Evolutionary conservation across 2,797 vertebrate genomes (phyloP), one percentile per base, ranked within the genome.

Genomic region (Muraenolepis orangiensis): DNA sequence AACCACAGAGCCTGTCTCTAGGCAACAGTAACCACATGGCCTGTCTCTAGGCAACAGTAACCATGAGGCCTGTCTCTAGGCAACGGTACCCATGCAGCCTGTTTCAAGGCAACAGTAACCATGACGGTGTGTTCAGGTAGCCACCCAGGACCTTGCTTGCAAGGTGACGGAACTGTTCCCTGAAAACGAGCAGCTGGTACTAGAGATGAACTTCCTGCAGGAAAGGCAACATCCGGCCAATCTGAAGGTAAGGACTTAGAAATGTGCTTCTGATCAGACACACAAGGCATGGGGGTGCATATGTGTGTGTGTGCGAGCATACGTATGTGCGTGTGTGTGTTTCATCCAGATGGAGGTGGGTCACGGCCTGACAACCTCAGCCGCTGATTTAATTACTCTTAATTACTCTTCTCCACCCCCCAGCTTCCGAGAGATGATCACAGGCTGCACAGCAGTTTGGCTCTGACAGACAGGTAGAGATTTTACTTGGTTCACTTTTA

Each of bases 131-230:
- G 29, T 70, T 69, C 76, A 95, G 94, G 90, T 91, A 71, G 91
- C 94, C 40, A 96, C 98, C 96, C 95, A 98, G 80, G 96, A 98
- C 83, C 97, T 97, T 80, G 92, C 93, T 3, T 93, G 91, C 0
- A 95, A 98, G 87, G 91, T 98, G 80, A 96, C 95, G 82, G 95
- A 98, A 14, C 90, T 98, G 72, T 98, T 99, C 78, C 90, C 93
- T 0, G 92, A 88, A 8, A 97, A 99, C 72, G 96, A 96, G 81
- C 97, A 96, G 88, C 91, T 99, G 88, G 96, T 95, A 0, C 91
- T 94, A 0, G 98, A 99, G 82, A 90, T 99, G 68, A 98, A 99
- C 80, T 98, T 96, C 81, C 92, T 99, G 87, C 94, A 95, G 77
- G 93, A 95, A 84, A 89, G 57, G 57, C 80, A 88, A 67, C 78